These are phyloP conservation scores for Meganola albula DNA, from an alignment of 2,888 invertebrate species.

Conservation along the genomic window DNA sequence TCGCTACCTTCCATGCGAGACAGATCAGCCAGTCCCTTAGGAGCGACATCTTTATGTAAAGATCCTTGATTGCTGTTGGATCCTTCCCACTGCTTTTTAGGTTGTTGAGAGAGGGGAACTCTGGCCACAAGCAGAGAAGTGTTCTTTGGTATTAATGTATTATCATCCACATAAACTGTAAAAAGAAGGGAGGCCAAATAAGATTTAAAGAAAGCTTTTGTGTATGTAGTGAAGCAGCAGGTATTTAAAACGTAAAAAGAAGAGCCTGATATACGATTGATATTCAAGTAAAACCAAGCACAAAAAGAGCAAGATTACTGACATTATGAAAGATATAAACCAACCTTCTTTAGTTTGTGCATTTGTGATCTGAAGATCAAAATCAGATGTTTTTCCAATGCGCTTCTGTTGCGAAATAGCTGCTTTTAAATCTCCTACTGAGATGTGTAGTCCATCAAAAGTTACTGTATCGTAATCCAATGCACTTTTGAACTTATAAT, in stretches of 20 bases:
- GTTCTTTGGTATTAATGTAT: conserved; percentile 96
- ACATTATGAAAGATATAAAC: too few relatives aligned
- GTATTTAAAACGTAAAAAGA: too few relatives aligned
- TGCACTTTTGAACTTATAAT: conserved; percentile 99
- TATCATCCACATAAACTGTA: conserved; percentile 93
- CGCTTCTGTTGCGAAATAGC: conserved; percentile 96
- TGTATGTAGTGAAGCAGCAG: too few relatives aligned
- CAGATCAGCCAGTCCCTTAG: conserved; percentile 86
- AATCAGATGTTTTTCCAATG: conserved; percentile 94
- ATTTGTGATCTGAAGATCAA: conserved; percentile 97
- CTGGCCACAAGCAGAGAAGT: conserved; percentile 96
- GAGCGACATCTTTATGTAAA: conserved; percentile 66
- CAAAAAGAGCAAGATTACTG: too few relatives aligned
- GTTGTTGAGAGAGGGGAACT: conserved; percentile 89
- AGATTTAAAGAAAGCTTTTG: too few relatives aligned
- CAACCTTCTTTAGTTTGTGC: conserved; percentile 97
- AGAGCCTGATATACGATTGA: too few relatives aligned
- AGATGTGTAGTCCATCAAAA: conserved; percentile 97
- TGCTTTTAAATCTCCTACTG: conserved; percentile 95
- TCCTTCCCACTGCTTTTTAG: conserved; percentile 87
- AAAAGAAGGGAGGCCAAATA: conserved; percentile 5
- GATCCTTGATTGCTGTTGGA: conserved; percentile 63
- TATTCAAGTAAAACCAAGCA: too few relatives aligned
- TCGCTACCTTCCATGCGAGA: conserved; percentile 95
- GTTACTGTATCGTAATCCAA: conserved; percentile 97